Conservation (phyloP, 2,113 vertebrate genomes). For the Sminthopsis crassicaudata region DNA sequence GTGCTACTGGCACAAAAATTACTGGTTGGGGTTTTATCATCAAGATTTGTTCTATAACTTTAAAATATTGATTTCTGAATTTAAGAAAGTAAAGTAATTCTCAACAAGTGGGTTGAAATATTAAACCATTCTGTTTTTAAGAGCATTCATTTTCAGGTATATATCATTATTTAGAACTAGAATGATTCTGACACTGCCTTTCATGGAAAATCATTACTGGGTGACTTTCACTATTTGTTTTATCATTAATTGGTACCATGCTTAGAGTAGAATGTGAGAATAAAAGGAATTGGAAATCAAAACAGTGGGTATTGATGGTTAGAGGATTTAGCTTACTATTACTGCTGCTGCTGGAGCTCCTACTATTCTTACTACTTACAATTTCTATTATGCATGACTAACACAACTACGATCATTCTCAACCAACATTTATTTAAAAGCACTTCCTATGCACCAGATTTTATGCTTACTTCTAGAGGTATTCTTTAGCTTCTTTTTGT, state of each 20-base stretch:
- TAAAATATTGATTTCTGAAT: background rate
- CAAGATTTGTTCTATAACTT: background rate
- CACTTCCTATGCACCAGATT: too few species aligned
- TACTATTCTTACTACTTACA: too few species aligned
- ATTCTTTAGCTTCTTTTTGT: too few species aligned
- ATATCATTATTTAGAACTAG: background rate
- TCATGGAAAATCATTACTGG: background rate
- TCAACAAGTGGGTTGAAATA: background rate
- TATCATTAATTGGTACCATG: background rate
- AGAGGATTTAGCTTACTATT: too few species aligned
- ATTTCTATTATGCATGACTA: too few species aligned
- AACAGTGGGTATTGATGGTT: too few species aligned
- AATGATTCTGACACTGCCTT: background rate
- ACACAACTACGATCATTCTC: too few species aligned
- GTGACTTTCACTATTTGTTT: background rate
- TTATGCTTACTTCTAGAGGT: too few species aligned
- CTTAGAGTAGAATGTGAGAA: background rate
- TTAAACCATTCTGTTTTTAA: background rate
- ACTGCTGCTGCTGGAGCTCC: too few species aligned
- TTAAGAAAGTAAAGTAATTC: background rate
- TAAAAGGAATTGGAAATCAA: background rate
- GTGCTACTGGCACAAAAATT: background rate
- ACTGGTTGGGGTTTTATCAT: background rate
- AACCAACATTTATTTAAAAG: too few species aligned
- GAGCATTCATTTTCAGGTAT: background rate